phyloP scores from a whole-genome alignment of 2,113 vertebrate species.

The Alectura lathami region DNA sequence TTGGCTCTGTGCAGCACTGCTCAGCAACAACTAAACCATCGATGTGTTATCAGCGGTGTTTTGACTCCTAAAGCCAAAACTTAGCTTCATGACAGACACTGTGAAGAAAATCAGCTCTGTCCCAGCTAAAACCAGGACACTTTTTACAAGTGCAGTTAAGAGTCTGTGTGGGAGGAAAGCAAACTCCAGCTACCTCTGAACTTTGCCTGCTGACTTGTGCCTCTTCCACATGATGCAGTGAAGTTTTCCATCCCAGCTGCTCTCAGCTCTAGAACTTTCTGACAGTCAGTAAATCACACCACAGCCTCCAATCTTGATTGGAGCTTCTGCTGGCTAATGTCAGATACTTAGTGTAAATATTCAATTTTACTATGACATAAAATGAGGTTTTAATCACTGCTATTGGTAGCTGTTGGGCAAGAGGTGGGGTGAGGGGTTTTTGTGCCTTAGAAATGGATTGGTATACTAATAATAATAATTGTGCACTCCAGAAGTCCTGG shows the following conservation, averaged over 20 bases:
- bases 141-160: not conserved
- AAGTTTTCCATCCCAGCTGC: not conserved
- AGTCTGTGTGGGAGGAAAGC: not conserved
- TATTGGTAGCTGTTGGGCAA: not conserved
- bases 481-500: not conserved
- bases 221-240: not conserved
- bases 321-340: conserved; percentile 6
- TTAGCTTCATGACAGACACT: too few species aligned
- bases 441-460: not conserved
- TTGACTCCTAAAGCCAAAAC: too few species aligned
- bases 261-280: not conserved
- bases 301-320: not conserved
- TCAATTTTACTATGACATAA: not conserved
- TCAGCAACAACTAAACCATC: too few species aligned
- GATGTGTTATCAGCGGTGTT: too few species aligned
- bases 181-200: conserved; percentile 16
- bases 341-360: conserved; percentile 2
- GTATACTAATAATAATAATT: not conserved
- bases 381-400: not conserved
- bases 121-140: too few species aligned
- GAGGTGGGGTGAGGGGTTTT: not conserved
- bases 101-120: too few species aligned
- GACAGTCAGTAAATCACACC: conserved; percentile 21
- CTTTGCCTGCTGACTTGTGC: conserved; percentile 13
- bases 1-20: too few species aligned